phyloP scores from a whole-genome alignment of 1,140 invertebrate species.

The Drosophila gunungcola region DNA sequence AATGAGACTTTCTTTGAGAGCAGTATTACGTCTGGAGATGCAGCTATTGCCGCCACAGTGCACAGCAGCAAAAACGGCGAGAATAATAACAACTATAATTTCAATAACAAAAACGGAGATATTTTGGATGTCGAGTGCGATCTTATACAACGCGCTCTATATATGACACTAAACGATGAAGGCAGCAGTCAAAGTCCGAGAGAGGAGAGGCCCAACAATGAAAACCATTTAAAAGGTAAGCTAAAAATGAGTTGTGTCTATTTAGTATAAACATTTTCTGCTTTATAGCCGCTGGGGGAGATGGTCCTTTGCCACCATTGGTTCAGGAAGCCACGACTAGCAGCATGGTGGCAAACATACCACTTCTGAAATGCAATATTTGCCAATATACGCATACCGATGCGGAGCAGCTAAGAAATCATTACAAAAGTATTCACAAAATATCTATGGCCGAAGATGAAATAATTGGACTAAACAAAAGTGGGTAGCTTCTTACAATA shows the following conservation, averaged over 20 bases:
- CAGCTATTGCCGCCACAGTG: slow-evolving; percentile 3
- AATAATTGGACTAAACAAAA: slow-evolving; percentile 69
- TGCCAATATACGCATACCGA: slow-evolving; percentile 62
- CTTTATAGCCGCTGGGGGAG: slow-evolving; percentile 3
- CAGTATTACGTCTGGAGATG: slow-evolving; percentile 59
- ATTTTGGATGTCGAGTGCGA: slow-evolving; percentile 60
- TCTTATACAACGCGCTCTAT: slow-evolving; percentile 69
- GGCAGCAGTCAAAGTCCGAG: slow-evolving; percentile 3
- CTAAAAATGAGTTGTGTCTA: too few relatives aligned
- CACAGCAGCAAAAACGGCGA: slow-evolving; percentile 30
- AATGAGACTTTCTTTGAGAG: slow-evolving; percentile 75
- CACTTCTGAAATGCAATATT: slow-evolving; percentile 63
- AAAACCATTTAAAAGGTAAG: slow-evolving; percentile 41
- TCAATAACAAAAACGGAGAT: slow-evolving; percentile 69
- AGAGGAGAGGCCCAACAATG: slow-evolving; percentile 38
- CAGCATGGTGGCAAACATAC: slow-evolving; percentile 50
- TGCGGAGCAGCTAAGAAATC: slow-evolving; percentile 61
- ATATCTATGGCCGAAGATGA: slow-evolving; percentile 65
- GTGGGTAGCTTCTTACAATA: slow-evolving; percentile 16
- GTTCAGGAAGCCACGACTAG: not conserved
- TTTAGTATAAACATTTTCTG: not conserved
- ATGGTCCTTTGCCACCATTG: not conserved
- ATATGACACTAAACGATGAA: slow-evolving; percentile 67
- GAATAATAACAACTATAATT: slow-evolving; percentile 73
- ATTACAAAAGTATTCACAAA: slow-evolving; percentile 65